Evolutionary conservation across 2,797 vertebrate species (phyloP).

Genomic region (Gallinago solitaria): DNA sequence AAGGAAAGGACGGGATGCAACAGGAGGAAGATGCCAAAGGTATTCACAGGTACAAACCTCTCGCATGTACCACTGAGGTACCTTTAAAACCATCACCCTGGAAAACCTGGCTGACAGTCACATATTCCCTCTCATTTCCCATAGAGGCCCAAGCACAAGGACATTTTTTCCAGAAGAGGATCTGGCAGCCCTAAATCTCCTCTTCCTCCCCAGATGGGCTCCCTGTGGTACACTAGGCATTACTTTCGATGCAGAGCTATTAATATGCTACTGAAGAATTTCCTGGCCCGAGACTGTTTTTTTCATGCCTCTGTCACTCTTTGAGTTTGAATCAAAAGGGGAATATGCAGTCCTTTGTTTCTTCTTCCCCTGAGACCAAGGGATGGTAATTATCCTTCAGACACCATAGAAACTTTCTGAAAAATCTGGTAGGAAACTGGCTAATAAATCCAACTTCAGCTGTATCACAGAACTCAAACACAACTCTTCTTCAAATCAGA

Average conservation of each 20-base stretch:
- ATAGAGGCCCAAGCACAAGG: background rate
- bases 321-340: conserved; percentile 1
- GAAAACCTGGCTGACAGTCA: background rate
- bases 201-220: background rate
- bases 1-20: background rate
- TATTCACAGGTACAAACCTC: background rate
- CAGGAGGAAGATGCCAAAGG: background rate
- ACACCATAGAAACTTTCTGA: conserved; percentile 11
- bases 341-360: conserved; percentile 4
- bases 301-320: background rate
- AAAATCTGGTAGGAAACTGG: background rate
- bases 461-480: background rate
- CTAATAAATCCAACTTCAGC: background rate
- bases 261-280: background rate
- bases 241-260: background rate
- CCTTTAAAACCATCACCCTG: background rate
- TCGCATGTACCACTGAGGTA: background rate
- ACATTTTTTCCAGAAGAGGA: background rate
- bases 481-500: background rate
- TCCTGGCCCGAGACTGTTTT: background rate
- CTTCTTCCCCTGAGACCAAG: background rate
- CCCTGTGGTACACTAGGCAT: background rate
- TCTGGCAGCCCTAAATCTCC: background rate
- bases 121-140: background rate
- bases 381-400: conserved; percentile 27